Base-by-base conservation (phyloP, 2,113 vertebrate species). In the Caracal caracal region DNA sequence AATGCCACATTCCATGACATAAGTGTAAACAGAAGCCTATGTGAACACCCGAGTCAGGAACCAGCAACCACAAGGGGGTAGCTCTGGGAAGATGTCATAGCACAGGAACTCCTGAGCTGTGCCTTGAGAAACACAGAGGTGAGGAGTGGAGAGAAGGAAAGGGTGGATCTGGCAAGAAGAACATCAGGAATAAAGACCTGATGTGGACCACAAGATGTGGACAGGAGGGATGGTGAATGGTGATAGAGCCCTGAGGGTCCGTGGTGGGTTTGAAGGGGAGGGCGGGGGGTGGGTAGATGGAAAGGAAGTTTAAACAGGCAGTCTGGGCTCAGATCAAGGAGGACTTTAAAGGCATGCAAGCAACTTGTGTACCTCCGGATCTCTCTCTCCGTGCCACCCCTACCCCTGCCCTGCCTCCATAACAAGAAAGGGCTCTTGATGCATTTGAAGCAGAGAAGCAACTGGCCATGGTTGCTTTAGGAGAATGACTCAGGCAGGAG, bases 51-150 rank as follows among this genome's bases (percentile, higher is more conserved):
- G 61, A 59, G 37, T 56, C 24, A 28, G 33, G 37, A 24, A 13
- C 22, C 1, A 49, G 65, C n/a, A 51, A 0, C 2, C 0, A 0
- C 3, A 3, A 22, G 0, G 1, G 75, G 51, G 40, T 16, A 43
- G 24, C 17, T 43, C 20, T 6, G 66, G 37, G 63, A 63, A 37
- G 80, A 33, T 51, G 63, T 68, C 15, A 3, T 16, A 61, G 86
- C 6, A 35, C 20, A 53, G 53, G 51, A 65, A 63, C 65, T 66
- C 63, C 61, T 7, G 16, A 83, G 68, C n/a, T 28, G 56, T 10
- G 63, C 65, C 65, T 73, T 65, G 75, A 73, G 63, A 82, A 13
- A 56, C 43, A 66, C 20, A 56, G 59, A 8, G 51, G 51, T 4
- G 30, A 63, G 33, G 53, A 88, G 66, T 61, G 75, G 51, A 89